Evolutionary conservation across 2,113 vertebrate genomes (phyloP).

Genomic region (Tichodroma muraria): DNA sequence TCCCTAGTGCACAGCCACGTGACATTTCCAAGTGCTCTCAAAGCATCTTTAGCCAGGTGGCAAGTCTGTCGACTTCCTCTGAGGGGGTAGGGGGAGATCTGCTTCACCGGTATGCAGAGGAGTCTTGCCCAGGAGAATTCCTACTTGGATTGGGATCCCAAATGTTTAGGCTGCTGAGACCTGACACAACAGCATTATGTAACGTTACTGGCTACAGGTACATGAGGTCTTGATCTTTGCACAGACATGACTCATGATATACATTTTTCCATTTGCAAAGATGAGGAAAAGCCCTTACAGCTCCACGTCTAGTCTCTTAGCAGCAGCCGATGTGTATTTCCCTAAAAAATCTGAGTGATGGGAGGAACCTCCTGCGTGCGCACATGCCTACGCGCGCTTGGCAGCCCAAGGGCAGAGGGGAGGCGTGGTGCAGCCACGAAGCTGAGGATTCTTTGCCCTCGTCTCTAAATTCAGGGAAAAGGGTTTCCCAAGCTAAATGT

Average conservation of each 20-base stretch:
- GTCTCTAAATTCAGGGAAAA: not conserved
- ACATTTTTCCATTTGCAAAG: not conserved
- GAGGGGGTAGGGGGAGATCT: not conserved
- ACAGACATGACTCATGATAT: not conserved
- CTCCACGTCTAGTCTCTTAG: not conserved
- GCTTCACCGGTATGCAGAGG: not conserved
- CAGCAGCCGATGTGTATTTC: not conserved
- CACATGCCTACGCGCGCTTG: not conserved
- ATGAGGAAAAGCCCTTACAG: too few species aligned
- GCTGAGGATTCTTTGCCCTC: not conserved
- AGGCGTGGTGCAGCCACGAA: not conserved
- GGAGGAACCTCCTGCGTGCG: not conserved
- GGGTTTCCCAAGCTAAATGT: not conserved
- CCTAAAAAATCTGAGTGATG: fast-evolving
- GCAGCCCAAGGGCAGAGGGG: not conserved
- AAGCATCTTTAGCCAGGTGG: not conserved
- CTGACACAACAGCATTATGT: not conserved
- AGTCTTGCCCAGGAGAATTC: not conserved
- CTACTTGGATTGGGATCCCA: not conserved
- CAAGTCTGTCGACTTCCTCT: not conserved
- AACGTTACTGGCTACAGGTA: not conserved
- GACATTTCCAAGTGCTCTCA: not conserved
- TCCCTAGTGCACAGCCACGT: not conserved
- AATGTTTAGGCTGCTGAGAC: not conserved
- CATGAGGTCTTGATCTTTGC: not conserved